Conservation (phyloP, 2,113 vertebrate genomes). For the Taurulus bubalis region DNA sequence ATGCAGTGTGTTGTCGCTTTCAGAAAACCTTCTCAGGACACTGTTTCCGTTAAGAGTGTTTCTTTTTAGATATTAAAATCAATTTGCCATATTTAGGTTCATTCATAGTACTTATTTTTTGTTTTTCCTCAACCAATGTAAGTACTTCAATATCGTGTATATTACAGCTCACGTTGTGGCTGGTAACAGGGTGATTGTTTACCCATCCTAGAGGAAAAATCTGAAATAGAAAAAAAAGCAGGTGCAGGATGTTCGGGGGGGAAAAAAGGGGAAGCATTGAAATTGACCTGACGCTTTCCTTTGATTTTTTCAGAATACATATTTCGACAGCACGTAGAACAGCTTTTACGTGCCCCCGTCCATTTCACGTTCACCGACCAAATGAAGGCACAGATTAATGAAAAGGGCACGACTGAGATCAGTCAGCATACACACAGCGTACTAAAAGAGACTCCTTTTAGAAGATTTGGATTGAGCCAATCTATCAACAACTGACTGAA, state of each 20-base stretch:
- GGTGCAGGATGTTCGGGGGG: background rate
- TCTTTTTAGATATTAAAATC: slow-evolving; percentile 6
- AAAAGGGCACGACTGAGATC: slow-evolving; percentile 66
- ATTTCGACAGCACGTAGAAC: slow-evolving; percentile 15
- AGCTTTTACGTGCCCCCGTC: slow-evolving; percentile 17
- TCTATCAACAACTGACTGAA: slow-evolving; percentile 13
- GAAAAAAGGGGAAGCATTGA: slow-evolving; percentile 26
- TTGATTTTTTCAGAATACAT: slow-evolving; percentile 25
- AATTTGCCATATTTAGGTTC: slow-evolving; percentile 14
- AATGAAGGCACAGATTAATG: slow-evolving; percentile 81
- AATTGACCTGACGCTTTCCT: slow-evolving; percentile 17
- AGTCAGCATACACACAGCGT: slow-evolving; percentile 52
- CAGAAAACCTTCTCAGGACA: slow-evolving; percentile 26
- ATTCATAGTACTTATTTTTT: background rate
- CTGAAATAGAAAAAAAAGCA: slow-evolving; percentile 18
- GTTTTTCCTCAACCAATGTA: background rate
- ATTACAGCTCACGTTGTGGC: slow-evolving; percentile 23
- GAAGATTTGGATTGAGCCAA: slow-evolving; percentile 8
- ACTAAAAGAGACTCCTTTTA: slow-evolving; percentile 27
- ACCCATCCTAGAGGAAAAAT: background rate
- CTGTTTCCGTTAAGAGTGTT: slow-evolving; percentile 19
- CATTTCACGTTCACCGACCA: slow-evolving; percentile 52
- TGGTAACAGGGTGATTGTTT: background rate
- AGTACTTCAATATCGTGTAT: slow-evolving; percentile 11
- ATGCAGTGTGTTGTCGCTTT: slow-evolving; percentile 32